Evolutionary conservation across 2,113 vertebrate genomes (phyloP).

Genomic region (Ranitomeya variabilis): DNA sequence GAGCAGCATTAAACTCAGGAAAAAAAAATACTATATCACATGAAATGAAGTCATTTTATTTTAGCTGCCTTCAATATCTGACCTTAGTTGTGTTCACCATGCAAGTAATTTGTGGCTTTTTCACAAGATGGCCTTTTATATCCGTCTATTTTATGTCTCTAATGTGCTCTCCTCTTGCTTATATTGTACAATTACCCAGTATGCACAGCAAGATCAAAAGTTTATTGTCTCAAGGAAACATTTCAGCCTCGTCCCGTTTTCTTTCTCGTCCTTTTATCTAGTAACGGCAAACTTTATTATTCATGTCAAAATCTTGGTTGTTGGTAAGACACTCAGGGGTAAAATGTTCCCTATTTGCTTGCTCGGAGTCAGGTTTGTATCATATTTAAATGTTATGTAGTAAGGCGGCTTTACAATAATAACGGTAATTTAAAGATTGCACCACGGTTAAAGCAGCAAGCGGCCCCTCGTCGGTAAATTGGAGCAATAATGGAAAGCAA

Average conservation of each 20-base stretch:
- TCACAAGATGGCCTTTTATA: constrained; percentile 34
- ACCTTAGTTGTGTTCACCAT: constrained; percentile 3
- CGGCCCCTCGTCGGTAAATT: constrained; percentile 26
- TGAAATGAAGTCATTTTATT: background rate
- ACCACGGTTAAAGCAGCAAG: constrained; percentile 29
- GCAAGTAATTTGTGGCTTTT: constrained; percentile 13
- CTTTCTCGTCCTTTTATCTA: constrained; percentile 46
- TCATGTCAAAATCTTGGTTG: background rate
- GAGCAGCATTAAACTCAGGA: background rate
- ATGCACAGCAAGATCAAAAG: constrained; percentile 42
- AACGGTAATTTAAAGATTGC: constrained; percentile 35
- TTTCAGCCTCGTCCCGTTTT: constrained; percentile 49
- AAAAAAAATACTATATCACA: background rate
- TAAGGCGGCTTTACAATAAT: constrained; percentile 20
- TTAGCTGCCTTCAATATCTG: constrained; percentile 4
- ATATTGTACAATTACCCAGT: constrained; percentile 32
- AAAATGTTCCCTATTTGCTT: constrained; percentile 57
- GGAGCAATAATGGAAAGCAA: constrained; percentile 20
- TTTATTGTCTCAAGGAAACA: constrained; percentile 42
- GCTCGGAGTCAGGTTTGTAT: constrained; percentile 24
- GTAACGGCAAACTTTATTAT: constrained; percentile 38
- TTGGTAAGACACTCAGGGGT: constrained; percentile 37
- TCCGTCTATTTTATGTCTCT: constrained; percentile 34
- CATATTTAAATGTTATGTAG: constrained; percentile 9
- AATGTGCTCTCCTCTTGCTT: constrained; percentile 10